Evolutionary conservation across 1,140 invertebrate species (phyloP).

Genomic region (Ceratoteleas bidentatus): DNA sequence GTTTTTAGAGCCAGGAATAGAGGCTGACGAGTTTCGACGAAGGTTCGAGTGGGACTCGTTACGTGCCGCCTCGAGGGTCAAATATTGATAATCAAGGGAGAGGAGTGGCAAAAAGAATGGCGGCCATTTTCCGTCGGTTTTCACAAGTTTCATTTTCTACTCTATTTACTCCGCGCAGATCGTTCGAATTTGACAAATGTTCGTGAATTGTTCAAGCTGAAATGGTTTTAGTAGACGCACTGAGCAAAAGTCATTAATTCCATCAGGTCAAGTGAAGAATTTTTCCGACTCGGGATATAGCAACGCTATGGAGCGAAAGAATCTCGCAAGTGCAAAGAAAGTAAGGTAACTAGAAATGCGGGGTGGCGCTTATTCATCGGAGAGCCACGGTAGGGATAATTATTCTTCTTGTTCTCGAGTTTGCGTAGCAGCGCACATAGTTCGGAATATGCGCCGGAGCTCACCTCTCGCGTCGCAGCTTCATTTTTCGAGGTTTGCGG

Average conservation of each 20-base stretch:
- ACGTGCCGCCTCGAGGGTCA: too few relatives aligned
- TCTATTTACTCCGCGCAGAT: too few relatives aligned
- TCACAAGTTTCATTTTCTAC: too few relatives aligned
- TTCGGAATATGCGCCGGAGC: constrained; percentile 35
- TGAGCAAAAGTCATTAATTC: too few relatives aligned
- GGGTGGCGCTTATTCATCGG: constrained; percentile 40
- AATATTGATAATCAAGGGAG: too few relatives aligned
- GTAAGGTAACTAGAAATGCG: constrained; percentile 47
- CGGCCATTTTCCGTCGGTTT: too few relatives aligned
- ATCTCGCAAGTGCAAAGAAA: constrained; percentile 48
- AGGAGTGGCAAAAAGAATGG: too few relatives aligned
- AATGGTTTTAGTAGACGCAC: too few relatives aligned
- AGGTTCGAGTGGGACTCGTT: too few relatives aligned
- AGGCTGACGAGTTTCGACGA: background rate
- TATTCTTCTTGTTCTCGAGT: constrained; percentile 57
- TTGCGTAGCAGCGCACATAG: constrained; percentile 34
- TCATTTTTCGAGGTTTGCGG: constrained; percentile 77
- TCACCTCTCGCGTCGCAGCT: constrained; percentile 48
- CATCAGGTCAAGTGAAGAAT: too few relatives aligned
- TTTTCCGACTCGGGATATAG: constrained; percentile 35
- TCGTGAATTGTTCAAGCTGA: too few relatives aligned
- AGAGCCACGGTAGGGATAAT: constrained; percentile 62
- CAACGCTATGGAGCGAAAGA: constrained; percentile 50
- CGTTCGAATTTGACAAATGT: too few relatives aligned
- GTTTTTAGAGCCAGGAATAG: background rate